Base-by-base conservation (phyloP, 2,888 invertebrate genomes). In the Cremastobaeus sp. region DNA sequence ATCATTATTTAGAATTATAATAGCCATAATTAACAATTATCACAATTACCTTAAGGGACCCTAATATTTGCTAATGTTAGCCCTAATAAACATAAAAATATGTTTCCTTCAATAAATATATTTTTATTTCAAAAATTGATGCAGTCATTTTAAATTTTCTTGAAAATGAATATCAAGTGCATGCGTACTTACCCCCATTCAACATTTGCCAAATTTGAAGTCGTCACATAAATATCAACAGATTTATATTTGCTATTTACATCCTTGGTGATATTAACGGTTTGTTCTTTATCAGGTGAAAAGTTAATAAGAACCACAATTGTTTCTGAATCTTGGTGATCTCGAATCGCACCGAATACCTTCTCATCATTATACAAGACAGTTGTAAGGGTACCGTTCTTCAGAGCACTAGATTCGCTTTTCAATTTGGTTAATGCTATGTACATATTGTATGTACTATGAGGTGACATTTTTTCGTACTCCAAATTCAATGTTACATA, bases 401-500 rank as follows among this genome's bases (percentile, higher is more conserved):
- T 54, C 17, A 93, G 86, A 9, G 76, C 71, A 0, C 89, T 86
- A 0, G 87, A 82, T 4, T 9, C 57, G 3, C 18, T 37, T 57
- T 93, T 89, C 9, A 94, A 83, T 2, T 84, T 69, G 0, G 90
- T 85, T 17, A 94, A 84, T 0, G 87, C 78, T 77, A 90, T 90
- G 83, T 93, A 94, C 1, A 93, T 86, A 37, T 90, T 90, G 48
- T 91, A 90, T 74, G 92, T 91, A 41, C 92, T 92, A n/a, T 85
- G 88, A 0, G 82, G 79, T 0, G 80, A 82, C 14, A 82, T 87
- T 21, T 85, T 88, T 79, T 94, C 91, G 0, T 82, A 80, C 48
- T 88, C 89, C 9, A 94, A 89, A 81, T 94, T 94, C 0, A 92
- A 80, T 0, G 82, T 83, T 48, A 86, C 80, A 79, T 91, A 93